These are phyloP conservation scores for Arvicanthis niloticus DNA, from an alignment of 2,113 vertebrate species.

Conservation along the genomic window DNA sequence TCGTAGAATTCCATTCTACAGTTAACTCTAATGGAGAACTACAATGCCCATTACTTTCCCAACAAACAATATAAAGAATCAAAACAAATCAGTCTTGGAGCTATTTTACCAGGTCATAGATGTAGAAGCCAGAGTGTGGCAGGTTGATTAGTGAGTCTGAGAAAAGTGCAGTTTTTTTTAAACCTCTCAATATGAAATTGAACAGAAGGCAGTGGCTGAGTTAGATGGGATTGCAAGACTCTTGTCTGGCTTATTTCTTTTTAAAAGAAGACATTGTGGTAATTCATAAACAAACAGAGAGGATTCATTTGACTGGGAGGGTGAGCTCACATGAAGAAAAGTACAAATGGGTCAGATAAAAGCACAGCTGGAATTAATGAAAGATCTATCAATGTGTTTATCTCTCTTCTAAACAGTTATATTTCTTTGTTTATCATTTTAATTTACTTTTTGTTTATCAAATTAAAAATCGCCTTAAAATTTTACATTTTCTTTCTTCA, in stretches of 20 bases:
- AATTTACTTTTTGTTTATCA: conserved; percentile 28
- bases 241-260: neutral
- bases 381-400: neutral
- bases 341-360: neutral
- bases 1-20: neutral
- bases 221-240: neutral
- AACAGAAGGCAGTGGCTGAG: neutral
- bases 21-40: neutral
- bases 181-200: neutral
- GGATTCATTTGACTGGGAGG: neutral
- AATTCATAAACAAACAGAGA: neutral
- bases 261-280: neutral
- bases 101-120: neutral
- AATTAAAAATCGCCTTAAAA: conserved; percentile 6
- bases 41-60: neutral
- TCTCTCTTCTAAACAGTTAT: neutral
- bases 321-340: conserved; percentile 18
- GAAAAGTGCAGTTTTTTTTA: neutral
- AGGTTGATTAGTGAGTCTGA: neutral
- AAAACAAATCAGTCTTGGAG: neutral
- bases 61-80: neutral
- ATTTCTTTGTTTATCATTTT: neutral
- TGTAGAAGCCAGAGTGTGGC: neutral
- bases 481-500: conserved; percentile 13
- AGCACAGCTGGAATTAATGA: neutral